Evolutionary conservation across 2,888 invertebrate species (phyloP).

Genomic region (Hydriomena furcata): DNA sequence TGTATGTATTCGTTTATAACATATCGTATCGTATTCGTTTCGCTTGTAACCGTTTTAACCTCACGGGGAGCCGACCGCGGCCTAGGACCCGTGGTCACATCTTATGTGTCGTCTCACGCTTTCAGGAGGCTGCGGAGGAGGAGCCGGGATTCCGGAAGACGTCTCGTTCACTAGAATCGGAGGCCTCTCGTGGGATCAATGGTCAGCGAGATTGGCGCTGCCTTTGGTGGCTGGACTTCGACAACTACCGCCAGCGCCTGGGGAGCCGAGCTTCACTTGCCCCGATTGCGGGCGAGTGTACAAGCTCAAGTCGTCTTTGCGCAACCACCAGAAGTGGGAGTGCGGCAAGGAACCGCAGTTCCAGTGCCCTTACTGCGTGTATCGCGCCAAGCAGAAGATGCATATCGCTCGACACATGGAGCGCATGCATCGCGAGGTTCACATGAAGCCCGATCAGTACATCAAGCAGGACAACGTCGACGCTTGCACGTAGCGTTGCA

Average conservation of each 20-base stretch:
- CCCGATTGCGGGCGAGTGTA: conserved; percentile 93
- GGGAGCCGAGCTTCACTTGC: conserved; percentile 87
- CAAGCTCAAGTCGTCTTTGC: conserved; percentile 92
- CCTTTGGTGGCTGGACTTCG: conserved; percentile 83
- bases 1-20: conserved; percentile 49
- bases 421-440: conserved; percentile 89
- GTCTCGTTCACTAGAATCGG: conserved; percentile 88
- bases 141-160: conserved; percentile 76
- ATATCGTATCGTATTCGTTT: conserved; percentile 58
- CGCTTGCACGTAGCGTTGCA: conserved; percentile 72
- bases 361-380: conserved; percentile 92
- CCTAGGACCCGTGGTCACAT: conserved; percentile 35
- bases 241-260: conserved; percentile 50
- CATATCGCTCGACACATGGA: conserved; percentile 93
- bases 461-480: conserved; percentile 80
- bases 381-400: conserved; percentile 93
- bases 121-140: conserved; percentile 50
- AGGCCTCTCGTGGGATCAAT: conserved; percentile 88
- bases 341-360: conserved; percentile 93
- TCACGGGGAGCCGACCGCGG: conserved; percentile 56
- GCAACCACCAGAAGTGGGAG: conserved; percentile 94
- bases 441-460: conserved; percentile 77
- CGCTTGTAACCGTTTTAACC: conserved; percentile 74
- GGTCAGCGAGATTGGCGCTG: conserved; percentile 89
- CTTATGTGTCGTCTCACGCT: conserved; percentile 49